Evolutionary conservation across 2,888 invertebrate species (phyloP).

Genomic region (Dasysyrphus tricinctus): DNA sequence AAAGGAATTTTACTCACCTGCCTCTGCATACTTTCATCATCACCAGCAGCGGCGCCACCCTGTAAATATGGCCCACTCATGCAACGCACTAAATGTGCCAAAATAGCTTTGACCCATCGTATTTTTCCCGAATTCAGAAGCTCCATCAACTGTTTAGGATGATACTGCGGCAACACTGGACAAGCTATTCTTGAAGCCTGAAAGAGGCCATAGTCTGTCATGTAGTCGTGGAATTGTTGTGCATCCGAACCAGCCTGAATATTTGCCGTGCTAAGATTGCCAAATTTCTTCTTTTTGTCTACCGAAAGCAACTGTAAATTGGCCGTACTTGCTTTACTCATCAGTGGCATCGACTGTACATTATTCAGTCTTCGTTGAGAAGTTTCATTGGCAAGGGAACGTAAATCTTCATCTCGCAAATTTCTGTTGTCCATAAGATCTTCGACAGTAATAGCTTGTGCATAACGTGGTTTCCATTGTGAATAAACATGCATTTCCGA

Average conservation of each 20-base stretch:
- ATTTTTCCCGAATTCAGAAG: slow-evolving; percentile 98
- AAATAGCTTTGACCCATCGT: slow-evolving; percentile 98
- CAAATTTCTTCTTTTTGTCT: slow-evolving; percentile 86
- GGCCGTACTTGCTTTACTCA: slow-evolving; percentile 93
- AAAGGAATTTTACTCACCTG: slow-evolving; percentile 82
- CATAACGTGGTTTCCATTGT: slow-evolving; percentile 93
- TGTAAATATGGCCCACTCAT: slow-evolving; percentile 87
- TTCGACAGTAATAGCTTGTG: slow-evolving; percentile 85
- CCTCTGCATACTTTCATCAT: slow-evolving; percentile 86
- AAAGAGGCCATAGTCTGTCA: slow-evolving; percentile 97
- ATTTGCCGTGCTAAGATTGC: slow-evolving; percentile 83
- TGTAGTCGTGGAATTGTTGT: slow-evolving; percentile 88
- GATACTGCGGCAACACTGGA: slow-evolving; percentile 99
- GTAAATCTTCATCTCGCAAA: slow-evolving; percentile 88
- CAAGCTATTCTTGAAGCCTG: slow-evolving; percentile 98
- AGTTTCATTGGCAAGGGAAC: slow-evolving; percentile 87
- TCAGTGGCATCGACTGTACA: slow-evolving; percentile 91
- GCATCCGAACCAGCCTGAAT: slow-evolving; percentile 78
- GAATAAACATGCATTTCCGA: slow-evolving; percentile 99
- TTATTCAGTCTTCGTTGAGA: slow-evolving; percentile 88
- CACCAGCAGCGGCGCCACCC: slow-evolving; percentile 83
- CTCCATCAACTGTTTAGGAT: slow-evolving; percentile 99
- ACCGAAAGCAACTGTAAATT: slow-evolving; percentile 91
- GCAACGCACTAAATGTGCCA: slow-evolving; percentile 96
- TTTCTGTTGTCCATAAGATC: slow-evolving; percentile 90